Evolutionary conservation across 2,888 invertebrate species (phyloP).

Genomic region (Athalia cordata): DNA sequence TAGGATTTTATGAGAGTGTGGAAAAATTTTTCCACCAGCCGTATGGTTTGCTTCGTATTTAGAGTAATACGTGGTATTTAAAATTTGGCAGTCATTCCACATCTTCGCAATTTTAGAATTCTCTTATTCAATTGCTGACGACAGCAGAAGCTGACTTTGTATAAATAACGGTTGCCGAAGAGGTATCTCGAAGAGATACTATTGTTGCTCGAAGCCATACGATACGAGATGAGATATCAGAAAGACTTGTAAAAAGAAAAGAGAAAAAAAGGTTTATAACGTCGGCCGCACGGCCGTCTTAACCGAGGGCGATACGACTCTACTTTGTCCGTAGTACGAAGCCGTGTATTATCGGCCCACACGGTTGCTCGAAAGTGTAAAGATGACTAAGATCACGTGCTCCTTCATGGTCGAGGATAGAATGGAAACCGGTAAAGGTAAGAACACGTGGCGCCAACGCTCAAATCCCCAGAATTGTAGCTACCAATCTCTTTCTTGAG

Average conservation of each 20-base stretch:
- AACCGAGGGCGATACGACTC: conserved; percentile 41
- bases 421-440: conserved; percentile 33
- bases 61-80: too few relatives aligned
- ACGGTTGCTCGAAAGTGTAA: conserved; percentile 35
- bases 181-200: conserved; percentile 29
- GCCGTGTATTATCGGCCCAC: conserved; percentile 43
- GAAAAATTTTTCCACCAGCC: too few relatives aligned
- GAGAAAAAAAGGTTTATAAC: conserved; percentile 24
- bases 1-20: too few relatives aligned
- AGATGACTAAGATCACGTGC: conserved; percentile 38
- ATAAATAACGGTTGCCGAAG: conserved; percentile 23
- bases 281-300: conserved; percentile 33
- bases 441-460: background rate
- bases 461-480: background rate
- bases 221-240: conserved; percentile 39
- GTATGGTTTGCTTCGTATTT: too few relatives aligned
- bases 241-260: conserved; percentile 28
- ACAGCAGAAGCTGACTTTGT: conserved; percentile 35
- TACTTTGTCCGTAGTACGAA: conserved; percentile 34
- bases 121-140: conserved; percentile 20
- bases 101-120: background rate
- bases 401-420: conserved; percentile 28
- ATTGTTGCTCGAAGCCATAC: conserved; percentile 24
- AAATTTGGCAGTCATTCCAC: too few relatives aligned
- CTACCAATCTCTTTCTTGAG: background rate